Base-by-base conservation (phyloP, 2,888 invertebrate genomes). In the Eutolmus rufibarbis region DNA sequence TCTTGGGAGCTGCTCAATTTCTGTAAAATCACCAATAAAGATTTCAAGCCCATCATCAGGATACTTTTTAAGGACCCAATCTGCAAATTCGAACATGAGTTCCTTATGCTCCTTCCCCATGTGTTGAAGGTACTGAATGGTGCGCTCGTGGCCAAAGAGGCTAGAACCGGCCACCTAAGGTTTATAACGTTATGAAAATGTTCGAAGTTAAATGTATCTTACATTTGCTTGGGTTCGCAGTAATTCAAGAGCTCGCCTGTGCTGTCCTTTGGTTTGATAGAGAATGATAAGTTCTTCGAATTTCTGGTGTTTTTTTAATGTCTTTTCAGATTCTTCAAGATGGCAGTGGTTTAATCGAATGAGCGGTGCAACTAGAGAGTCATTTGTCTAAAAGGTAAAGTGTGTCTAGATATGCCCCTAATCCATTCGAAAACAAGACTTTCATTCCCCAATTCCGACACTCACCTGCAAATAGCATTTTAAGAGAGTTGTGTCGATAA, bases 401-500 rank as follows among this genome's bases (percentile, higher is more conserved):
- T 14, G 16, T 46, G 43, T 46, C 40, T 40, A 12, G 40, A 12
- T 40, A 40, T 40, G 2, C 12, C 40, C 12, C 2, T 0, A 40
- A 40, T 12, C 2, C 12, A 12, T 12, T 40, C 12, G 12, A 40
- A 40, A 40, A 12, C 8, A 2, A 40, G 8, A 12, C 40, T 40
- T 12, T 40, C 40, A 40, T 8, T 40, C 12, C 1, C 12, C 12
- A 40, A 4, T 40, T 19, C n/a, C 7, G 19, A 34, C 31, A 81
- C 40, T 74, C 92, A 96, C 97, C 95, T 97, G 97, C 88, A 99
- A 94, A 93, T 99, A 99, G 91, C 99, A 99, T 92, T 99, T 99
- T 12, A 99, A 94, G 84, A 99, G 93, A 0, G 99, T 99, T 0
- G 99, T 99, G 91, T 99, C 99, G 88, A 99, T 98, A 87, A 99